Conservation (phyloP, 2,888 invertebrate species). For the Drosophila austrosaltans region DNA sequence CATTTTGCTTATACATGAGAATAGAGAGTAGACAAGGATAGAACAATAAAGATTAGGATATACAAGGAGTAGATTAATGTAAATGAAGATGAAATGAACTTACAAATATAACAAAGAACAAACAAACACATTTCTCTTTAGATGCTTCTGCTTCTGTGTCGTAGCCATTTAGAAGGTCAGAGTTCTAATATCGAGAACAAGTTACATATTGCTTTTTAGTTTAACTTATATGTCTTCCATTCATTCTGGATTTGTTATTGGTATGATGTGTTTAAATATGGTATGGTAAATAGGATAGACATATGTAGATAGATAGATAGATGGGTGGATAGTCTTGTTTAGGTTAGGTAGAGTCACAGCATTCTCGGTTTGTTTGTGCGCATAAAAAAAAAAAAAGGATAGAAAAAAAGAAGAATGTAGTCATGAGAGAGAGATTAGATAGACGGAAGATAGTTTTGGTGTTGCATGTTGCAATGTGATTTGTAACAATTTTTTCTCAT, state of each 20-base stretch:
- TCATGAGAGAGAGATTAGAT: background rate
- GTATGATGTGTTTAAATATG: too few relatives aligned
- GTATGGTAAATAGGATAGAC: too few relatives aligned
- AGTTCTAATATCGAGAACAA: background rate
- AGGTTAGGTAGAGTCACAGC: background rate
- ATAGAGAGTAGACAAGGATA: background rate
- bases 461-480: background rate
- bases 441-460: too few relatives aligned
- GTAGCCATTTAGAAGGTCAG: background rate
- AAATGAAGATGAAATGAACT: conserved; percentile 4
- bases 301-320: too few relatives aligned
- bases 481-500: background rate
- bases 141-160: background rate
- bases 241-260: background rate
- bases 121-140: background rate
- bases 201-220: background rate
- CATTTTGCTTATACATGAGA: background rate
- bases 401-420: background rate
- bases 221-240: background rate
- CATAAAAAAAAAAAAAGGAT: too few relatives aligned
- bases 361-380: conserved; percentile 1
- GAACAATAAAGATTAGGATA: background rate
- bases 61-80: background rate
- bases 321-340: background rate
- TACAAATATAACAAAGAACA: background rate